Base-by-base conservation (phyloP, 2,113 vertebrate genomes). In the Cinclus mexicanus region DNA sequence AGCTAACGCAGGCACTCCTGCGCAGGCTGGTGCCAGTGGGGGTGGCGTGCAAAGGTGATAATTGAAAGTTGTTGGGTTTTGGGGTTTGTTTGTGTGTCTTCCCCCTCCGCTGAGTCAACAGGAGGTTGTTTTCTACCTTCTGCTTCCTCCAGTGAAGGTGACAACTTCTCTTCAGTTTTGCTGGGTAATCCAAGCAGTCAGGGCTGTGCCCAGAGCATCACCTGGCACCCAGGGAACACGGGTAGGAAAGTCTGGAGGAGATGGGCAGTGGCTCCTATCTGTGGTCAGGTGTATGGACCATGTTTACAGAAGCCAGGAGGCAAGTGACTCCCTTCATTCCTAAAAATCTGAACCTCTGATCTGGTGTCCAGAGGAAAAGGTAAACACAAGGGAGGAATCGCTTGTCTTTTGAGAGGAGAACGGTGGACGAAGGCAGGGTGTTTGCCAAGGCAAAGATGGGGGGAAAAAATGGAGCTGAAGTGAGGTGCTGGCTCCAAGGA, bases 51-150 rank as follows among this genome's bases (percentile, higher is more conserved):
- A 57, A 70, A 90, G 85, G 88, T 89, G 93, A 81, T 93, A 86
- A 93, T 93, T 94, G 94, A 95, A 96, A 96, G 92, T 83, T 69
- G 64, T 90, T 88, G 88, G 91, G 71, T 41, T 94, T 92, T 68
- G 93, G 72, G 71, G 80, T 89, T 95, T 74, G 85, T 78, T 85
- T 86, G 56, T 88, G 80, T 47, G 55, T 67, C 55, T 29, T 6
- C 23, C n/a, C 3, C 29, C 5, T 11, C 1, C 0, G 19, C 84
- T 95, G 95, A 95, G 90, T 96, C 95, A 95, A 90, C 86, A 89
- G 60, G 64, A 92, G 79, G 90, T 86, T 95, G 80, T 94, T 96
- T 90, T 78, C 46, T 28, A 12, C 72, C 37, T 93, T 47, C 69
- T 79, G 80, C 72, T 87, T 87, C 72, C 61, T 89, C 47, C 8